Evolutionary conservation across 1,140 invertebrate species (phyloP), one percentile per base, ranked within the genome.

Genomic region (Diuraphis noxia): DNA sequence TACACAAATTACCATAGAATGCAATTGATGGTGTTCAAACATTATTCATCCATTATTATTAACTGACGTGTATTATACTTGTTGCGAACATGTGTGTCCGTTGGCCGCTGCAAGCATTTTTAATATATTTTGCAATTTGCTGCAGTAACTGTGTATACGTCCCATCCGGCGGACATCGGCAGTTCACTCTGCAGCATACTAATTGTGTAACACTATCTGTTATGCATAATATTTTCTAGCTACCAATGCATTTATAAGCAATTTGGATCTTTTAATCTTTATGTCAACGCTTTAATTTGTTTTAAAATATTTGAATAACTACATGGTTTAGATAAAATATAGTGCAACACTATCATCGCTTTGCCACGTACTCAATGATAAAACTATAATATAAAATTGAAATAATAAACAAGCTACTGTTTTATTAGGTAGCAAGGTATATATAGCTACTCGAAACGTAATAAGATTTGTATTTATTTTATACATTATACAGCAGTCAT

Each of bases 91-190:
- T 87, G 25, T 43, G 38, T 86, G 36, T 87, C 34, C 21, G 23
- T 56, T 87, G 49, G 46, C 85, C 49, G 85, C 85, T 87, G 23
- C 85, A 87, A 87, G 46, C 46, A 56, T 87, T 87, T 87, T 87
- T 87, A 87, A 56, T 87, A 56, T 23, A 87, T 87, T 82, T 82
- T 82, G 38, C 81, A 72, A 72, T 72, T 40, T 82, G 81, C 81
- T 82, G 81, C 40, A 30, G 38, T 84, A 43, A n/a, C 23, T 41
- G 21, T 46, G n/a, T 38, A 49, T 85, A 85, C 25, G 30, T 49
- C 34, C n/a, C 84, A 56, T 87, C 49, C 85, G 49, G 38, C 49
- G 84, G 84, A 86, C 43, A 87, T 87, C 34, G 85, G 38, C 10
- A 56, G 36, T 56, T 38, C 85, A 56, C 85, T 87, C 25, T 87